These are phyloP conservation scores for Falco cherrug DNA, from an alignment of 2,797 vertebrate species.

Conservation along the genomic window DNA sequence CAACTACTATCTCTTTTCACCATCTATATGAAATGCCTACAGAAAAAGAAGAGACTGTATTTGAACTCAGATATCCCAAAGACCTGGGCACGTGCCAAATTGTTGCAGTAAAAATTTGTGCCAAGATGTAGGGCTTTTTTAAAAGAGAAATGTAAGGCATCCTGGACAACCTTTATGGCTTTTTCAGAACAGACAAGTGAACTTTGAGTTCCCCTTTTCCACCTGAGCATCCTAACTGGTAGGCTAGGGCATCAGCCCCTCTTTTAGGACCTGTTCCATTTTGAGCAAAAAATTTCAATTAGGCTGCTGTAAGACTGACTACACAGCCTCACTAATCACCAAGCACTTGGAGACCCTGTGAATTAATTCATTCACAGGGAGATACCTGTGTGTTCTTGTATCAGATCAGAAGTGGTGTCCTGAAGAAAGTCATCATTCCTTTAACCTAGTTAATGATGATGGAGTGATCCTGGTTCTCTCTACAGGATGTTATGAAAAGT, in stretches of 20 bases:
- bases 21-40: background rate
- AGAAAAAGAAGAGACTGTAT: background rate
- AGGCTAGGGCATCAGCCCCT: background rate
- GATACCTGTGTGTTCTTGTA: background rate
- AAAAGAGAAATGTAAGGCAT: background rate
- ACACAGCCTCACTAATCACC: background rate
- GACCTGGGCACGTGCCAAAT: background rate
- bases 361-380: background rate
- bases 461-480: background rate
- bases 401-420: background rate
- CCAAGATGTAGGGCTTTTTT: background rate
- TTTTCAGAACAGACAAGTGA: background rate
- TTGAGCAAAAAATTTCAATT: background rate
- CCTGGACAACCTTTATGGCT: background rate
- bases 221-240: background rate
- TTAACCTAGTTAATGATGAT: background rate
- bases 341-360: background rate
- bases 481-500: background rate
- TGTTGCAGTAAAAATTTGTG: background rate
- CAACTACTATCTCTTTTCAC: background rate
- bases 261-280: background rate
- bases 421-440: background rate
- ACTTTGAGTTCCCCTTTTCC: background rate
- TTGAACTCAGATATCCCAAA: background rate
- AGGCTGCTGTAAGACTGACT: background rate